A percentile compares a stretch with the other conserved stretches of the same genome.
Evolutionary conservation across 2,888 invertebrate species (phyloP).

Genomic region (Xylophagus ater): DNA sequence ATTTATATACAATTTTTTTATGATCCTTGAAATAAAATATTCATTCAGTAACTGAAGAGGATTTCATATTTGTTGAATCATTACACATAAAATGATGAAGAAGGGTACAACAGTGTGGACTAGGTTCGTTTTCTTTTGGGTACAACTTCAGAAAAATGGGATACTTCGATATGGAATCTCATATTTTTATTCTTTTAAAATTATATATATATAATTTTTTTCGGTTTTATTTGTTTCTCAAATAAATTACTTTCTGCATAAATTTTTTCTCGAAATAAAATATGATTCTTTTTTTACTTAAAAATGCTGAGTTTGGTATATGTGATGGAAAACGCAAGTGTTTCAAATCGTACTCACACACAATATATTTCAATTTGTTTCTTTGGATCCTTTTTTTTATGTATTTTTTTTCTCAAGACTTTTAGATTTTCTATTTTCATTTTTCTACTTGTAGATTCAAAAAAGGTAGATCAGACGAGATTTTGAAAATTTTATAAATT

Average conservation of each 20-base stretch:
- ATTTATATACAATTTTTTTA: conserved; percentile 18
- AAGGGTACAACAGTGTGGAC: neutral
- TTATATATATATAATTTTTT: neutral
- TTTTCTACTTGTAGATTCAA: too few species aligned
- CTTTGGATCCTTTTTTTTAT: conserved; percentile 3
- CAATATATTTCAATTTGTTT: too few species aligned
- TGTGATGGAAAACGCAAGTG: too few species aligned
- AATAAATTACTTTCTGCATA: conserved; percentile 12
- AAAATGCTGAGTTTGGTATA: too few species aligned
- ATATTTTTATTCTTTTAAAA: conserved; percentile 6
- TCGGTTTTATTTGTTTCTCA: neutral
- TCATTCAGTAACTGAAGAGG: conserved; percentile 16
- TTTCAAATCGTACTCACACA: too few species aligned
- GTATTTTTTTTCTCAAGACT: conserved; percentile 8
- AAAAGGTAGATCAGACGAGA: too few species aligned
- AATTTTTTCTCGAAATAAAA: conserved; percentile 5
- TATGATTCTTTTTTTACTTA: too few species aligned
- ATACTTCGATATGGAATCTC: conserved; percentile 4
- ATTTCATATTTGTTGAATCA: neutral
- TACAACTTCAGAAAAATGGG: conserved; percentile 2
- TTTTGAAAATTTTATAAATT: too few species aligned
- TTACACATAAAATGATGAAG: neutral
- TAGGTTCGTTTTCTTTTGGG: neutral
- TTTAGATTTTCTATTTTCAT: too few species aligned
- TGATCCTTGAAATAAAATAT: conserved; percentile 16